Evolutionary conservation across 2,888 invertebrate genomes (phyloP).

Genomic region (Polydrusus cervinus): DNA sequence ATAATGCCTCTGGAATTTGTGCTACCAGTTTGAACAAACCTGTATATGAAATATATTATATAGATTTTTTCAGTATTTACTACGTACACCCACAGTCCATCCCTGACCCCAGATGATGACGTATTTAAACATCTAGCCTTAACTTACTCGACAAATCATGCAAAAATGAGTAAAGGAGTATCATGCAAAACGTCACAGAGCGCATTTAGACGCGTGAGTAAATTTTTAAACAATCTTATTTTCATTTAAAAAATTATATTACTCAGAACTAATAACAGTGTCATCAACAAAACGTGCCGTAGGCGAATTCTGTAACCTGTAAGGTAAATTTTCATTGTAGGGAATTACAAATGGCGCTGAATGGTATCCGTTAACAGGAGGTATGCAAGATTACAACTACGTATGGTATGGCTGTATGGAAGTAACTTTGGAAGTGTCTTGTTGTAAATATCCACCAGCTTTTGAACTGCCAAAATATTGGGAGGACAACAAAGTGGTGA

Average conservation of each 20-base stretch:
- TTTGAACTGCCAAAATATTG: conserved; percentile 88
- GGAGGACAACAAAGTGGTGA: conserved; percentile 90
- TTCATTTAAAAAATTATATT: no score
- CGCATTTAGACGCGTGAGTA: conserved; percentile 78
- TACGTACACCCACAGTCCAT: conserved; percentile 86
- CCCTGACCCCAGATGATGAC: conserved; percentile 93
- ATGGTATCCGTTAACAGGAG: conserved; percentile 93
- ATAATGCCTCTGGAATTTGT: no score
- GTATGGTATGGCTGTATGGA: conserved; percentile 96
- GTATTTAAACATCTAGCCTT: conserved; percentile 90
- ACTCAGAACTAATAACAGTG: no score
- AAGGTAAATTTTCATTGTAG: conserved; percentile 65
- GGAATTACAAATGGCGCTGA: conserved; percentile 97
- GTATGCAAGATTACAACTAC: conserved; percentile 97
- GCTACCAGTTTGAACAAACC: no score
- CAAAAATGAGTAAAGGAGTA: conserved; percentile 89
- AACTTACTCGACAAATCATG: conserved; percentile 90
- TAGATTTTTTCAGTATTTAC: conserved; percentile 81
- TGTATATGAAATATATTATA: not conserved
- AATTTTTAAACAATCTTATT: no score
- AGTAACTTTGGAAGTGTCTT: conserved; percentile 93
- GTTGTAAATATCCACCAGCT: conserved; percentile 93
- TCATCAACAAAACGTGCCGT: not conserved
- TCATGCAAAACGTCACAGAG: conserved; percentile 86
- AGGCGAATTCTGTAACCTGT: not conserved